phyloP scores from a whole-genome alignment of 2,888 invertebrate genomes.

The Aquatica leii region DNA sequence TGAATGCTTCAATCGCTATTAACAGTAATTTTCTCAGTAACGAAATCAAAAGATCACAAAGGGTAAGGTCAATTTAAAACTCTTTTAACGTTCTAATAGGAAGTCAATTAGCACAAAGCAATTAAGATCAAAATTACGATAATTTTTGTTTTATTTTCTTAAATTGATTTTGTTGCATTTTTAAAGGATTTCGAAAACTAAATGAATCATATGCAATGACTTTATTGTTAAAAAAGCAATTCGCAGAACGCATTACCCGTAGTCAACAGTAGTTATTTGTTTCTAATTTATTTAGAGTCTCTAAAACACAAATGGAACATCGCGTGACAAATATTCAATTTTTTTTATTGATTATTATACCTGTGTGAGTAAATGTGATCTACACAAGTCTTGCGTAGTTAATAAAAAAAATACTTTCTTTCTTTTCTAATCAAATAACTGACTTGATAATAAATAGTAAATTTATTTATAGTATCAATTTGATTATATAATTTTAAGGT shows the following conservation, averaged over 20 bases:
- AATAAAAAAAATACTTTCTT: too few species aligned
- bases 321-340: conserved; percentile 19
- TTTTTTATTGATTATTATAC: conserved; percentile 16
- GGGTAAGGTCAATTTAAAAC: conserved; percentile 12
- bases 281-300: conserved; percentile 25
- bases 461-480: too few species aligned
- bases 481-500: too few species aligned
- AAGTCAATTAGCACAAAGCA: conserved; percentile 14
- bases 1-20: conserved; percentile 7
- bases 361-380: neutral
- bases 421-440: too few species aligned
- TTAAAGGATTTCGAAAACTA: too few species aligned
- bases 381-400: too few species aligned
- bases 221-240: conserved; percentile 21
- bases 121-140: conserved; percentile 4
- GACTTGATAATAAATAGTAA: too few species aligned
- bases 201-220: too few species aligned
- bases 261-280: conserved; percentile 25
- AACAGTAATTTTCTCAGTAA: conserved; percentile 6
- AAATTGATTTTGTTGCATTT: too few species aligned
- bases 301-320: conserved; percentile 17
- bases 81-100: conserved; percentile 12
- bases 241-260: conserved; percentile 25
- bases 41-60: conserved; percentile 11
- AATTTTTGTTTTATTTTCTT: neutral